Conservation (phyloP, 2,888 invertebrate species). For the Argyresthia albistria region DNA sequence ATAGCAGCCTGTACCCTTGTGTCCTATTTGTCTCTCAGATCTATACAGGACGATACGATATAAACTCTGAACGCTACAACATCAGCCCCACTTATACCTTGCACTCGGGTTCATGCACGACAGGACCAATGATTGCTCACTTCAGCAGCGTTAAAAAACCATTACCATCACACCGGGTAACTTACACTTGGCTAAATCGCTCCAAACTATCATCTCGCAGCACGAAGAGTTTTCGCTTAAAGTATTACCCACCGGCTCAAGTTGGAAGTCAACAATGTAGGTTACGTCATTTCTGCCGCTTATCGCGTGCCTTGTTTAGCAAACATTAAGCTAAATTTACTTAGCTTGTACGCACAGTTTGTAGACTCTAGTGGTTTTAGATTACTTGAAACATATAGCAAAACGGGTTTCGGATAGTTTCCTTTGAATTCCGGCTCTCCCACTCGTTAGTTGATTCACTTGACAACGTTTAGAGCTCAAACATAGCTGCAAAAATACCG, state of each 20-base stretch:
- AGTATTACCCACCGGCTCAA: background rate
- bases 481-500: background rate
- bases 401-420: background rate
- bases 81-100: no score
- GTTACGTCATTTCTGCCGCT: background rate
- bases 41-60: no score
- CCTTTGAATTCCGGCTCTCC: background rate
- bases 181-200: background rate
- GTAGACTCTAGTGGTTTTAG: background rate
- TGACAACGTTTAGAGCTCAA: background rate
- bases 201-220: background rate
- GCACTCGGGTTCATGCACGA: no score
- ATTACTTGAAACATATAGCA: background rate
- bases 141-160: background rate
- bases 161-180: background rate
- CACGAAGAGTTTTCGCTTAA: background rate
- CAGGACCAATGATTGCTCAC: no score
- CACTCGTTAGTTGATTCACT: conserved; percentile 1
- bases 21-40: no score
- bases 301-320: background rate
- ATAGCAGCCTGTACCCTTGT: no score
- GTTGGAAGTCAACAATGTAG: background rate
- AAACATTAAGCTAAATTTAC: background rate
- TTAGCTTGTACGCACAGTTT: background rate
- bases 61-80: no score